Percentiles rank a stretch among this genome's conserved stretches.
phyloP scores from a whole-genome alignment of 2,113 vertebrate genomes.

The Pampusana beccarii region DNA sequence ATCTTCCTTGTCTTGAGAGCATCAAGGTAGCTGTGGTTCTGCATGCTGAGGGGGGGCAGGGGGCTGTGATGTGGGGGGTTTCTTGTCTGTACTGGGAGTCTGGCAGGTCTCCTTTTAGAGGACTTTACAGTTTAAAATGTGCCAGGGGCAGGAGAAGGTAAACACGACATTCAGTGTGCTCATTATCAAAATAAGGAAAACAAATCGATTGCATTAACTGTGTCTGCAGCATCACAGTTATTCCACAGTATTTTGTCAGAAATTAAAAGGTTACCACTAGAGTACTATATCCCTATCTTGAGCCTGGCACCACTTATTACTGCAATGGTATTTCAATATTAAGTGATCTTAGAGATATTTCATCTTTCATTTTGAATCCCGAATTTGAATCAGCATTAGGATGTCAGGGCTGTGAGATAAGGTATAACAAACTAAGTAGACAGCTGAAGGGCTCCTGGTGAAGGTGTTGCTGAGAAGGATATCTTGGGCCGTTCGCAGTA shows the following conservation, averaged over 20 bases:
- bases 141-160: neutral
- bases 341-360: slow-evolving; percentile 72
- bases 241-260: slow-evolving; percentile 59
- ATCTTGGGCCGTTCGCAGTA: slow-evolving; percentile 44
- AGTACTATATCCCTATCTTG: slow-evolving; percentile 50
- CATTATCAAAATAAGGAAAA: slow-evolving; percentile 53
- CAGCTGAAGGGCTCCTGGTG: slow-evolving; percentile 48
- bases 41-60: fast-evolving
- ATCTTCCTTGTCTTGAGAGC: slow-evolving; percentile 11
- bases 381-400: slow-evolving; percentile 73
- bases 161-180: neutral
- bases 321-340: slow-evolving; percentile 70
- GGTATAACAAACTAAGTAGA: slow-evolving; percentile 59
- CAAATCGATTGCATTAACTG: slow-evolving; percentile 50
- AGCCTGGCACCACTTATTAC: slow-evolving; percentile 63
- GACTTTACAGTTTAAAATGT: slow-evolving; percentile 3
- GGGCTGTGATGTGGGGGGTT: neutral
- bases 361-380: slow-evolving; percentile 74
- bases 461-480: slow-evolving; percentile 43
- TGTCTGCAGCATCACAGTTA: slow-evolving; percentile 15
- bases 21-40: neutral
- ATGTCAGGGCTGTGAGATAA: slow-evolving; percentile 62
- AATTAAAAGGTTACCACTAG: slow-evolving; percentile 75
- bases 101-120: neutral
- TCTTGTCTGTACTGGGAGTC: neutral